Evolutionary conservation across 2,797 vertebrate genomes (phyloP), one percentile per base, ranked within the genome.

Genomic region (Yasuhikotakia modesta): DNA sequence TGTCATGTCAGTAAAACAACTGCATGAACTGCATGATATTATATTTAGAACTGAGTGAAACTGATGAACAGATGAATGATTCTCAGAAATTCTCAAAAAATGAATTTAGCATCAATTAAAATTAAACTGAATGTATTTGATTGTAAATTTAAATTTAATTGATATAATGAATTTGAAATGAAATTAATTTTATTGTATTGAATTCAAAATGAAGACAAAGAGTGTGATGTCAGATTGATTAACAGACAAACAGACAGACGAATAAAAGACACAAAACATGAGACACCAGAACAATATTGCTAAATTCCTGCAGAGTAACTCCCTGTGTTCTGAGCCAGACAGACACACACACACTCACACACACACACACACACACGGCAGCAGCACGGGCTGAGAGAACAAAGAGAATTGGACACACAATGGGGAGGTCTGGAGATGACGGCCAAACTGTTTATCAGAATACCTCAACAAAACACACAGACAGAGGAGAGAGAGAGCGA

Each of bases 381-480:
- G 22, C 57, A 17, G 64, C 61, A 77, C 70, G 74, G 82, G 52
- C 78, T 66, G 48, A 80, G 77, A 79, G 80, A 87, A 89, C 89
- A 90, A 90, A 89, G 86, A 76, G 82, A 86, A 81, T 81, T 82
- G 81, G 83, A 46, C 66, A 77, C 72, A 85, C 81, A 74, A 84
- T 83, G 86, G 82, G 79, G 74, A 82, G 71, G 73, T 55, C 67
- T 79, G 70, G 64, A 72, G 39, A 81, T 71, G 72, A 78, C 35
- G n/a, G 65, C 55, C 46, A 81, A 81, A 58, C 74, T 71, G 73
- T 71, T 72, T 73, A 73, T 81, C 73, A 70, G 68, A 75, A 82
- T 75, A 81, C 45, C 73, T 72, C 76, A 35, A 75, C 60, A 80
- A 60, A 81, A 69, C 39, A 60, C 22, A 52, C n/a, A 76, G 27